Evolutionary conservation across 2,797 vertebrate genomes (phyloP).

Genomic region (Poeciliopsis infans): DNA sequence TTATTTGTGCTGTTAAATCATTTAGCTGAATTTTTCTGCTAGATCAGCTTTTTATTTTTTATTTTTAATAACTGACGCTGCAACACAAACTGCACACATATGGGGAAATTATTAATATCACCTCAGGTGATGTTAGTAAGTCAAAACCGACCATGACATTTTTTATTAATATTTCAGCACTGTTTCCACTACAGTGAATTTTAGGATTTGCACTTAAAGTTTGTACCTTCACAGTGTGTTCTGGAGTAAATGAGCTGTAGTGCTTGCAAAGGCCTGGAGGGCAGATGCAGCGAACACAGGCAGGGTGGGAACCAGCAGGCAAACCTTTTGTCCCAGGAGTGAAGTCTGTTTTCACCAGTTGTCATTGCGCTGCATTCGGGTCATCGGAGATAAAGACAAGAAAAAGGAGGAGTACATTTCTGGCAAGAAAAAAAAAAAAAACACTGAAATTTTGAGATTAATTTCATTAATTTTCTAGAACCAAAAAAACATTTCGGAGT

Average conservation of each 20-base stretch:
- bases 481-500: no score
- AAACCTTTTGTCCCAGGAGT: background rate
- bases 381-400: no score
- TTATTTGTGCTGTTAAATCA: conserved; percentile 8
- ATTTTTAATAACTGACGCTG: background rate
- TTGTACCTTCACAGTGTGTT: background rate
- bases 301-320: background rate
- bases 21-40: conserved; percentile 1
- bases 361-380: background rate
- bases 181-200: background rate
- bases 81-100: conserved; percentile 1
- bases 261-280: background rate
- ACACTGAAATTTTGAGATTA: no score
- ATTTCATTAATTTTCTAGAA: no score
- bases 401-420: no score
- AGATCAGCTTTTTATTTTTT: background rate
- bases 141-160: background rate
- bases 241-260: background rate
- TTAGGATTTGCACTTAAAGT: background rate
- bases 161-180: background rate
- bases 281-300: background rate
- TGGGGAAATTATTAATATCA: background rate
- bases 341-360: background rate
- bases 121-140: background rate
- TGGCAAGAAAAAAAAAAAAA: no score